phyloP scores from a whole-genome alignment of 2,888 invertebrate species.

The Philereme vetulata region DNA sequence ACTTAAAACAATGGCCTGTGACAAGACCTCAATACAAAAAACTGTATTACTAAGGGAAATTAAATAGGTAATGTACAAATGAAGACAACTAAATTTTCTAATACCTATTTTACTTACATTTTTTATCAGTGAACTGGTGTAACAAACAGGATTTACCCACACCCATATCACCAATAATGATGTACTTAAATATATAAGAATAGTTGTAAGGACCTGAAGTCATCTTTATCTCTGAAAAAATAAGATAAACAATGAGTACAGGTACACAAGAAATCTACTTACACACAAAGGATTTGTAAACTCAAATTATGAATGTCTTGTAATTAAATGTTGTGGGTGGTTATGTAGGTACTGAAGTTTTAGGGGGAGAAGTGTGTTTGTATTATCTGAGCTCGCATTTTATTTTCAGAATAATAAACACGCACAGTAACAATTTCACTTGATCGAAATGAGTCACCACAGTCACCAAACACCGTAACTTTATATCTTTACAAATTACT shows the following conservation, averaged over 20 bases:
- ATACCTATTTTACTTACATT: conserved; percentile 90
- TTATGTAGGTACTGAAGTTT: too few species aligned
- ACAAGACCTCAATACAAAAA: too few species aligned
- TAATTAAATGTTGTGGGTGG: neutral
- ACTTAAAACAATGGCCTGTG: too few species aligned
- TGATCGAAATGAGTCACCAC: conserved; percentile 25
- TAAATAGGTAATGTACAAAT: neutral
- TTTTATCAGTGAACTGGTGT: conserved; percentile 99
- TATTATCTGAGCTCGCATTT: neutral
- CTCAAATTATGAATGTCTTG: neutral
- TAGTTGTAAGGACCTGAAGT: conserved; percentile 99
- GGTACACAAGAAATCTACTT: neutral
- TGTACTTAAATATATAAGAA: conserved; percentile 99
- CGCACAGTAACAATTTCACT: conserved; percentile 3
- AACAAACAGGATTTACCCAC: conserved; percentile 99
- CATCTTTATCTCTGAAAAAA: conserved; percentile 84
- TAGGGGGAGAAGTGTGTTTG: too few species aligned
- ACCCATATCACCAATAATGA: conserved; percentile 99
- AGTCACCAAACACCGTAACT: conserved; percentile 25
- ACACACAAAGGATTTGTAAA: conserved; percentile 23
- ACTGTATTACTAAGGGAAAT: too few species aligned
- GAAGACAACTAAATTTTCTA: neutral
- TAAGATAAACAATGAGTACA: neutral
- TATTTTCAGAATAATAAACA: neutral
- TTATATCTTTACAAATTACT: conserved; percentile 3